Base-by-base conservation (phyloP, 2,888 invertebrate genomes). In the Caradrina kadenii region DNA sequence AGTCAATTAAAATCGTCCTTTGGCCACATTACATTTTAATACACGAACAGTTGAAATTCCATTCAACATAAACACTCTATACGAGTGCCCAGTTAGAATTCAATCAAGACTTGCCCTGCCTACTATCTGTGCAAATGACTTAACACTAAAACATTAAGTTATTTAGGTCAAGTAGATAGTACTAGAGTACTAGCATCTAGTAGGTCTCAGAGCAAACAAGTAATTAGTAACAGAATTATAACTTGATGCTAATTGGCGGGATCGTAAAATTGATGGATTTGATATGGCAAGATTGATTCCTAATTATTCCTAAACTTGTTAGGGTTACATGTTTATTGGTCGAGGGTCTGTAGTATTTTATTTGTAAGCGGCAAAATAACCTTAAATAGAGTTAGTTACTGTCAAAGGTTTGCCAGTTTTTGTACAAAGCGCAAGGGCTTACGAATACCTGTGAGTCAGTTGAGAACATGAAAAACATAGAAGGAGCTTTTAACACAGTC, bases 211-310 rank as follows among this genome's bases (percentile, higher is more conserved):
- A 76, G 85, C 86, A 88, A 88, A 88, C 87, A 89, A 82, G 86
- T 87, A 89, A 91, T 90, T 90, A 91, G 84, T 77, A 69, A 59
- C 68, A 83, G 68, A 85, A 87, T 88, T 87, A 89, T 88, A 81
- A 84, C 76, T 86, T 71, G 79, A 67, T 76, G 80, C 87, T 90
- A 91, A 91, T 90, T 89, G 87, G 81, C 50, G 55, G 49, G 58
- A 60, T 81, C 79, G 49, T 83, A 79, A 73, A 67, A 73, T 85
- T 84, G 73, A 61, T 31, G 19, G 83, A 87, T 85, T 79, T 81
- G 82, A 83, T 86, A 82, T 67, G 67, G 21, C 26, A 10, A 60
- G 54, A 80, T 76, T 80, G 58, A 75, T 42, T 42, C 42, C 42
- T 42, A 35, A 35, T 35, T 8, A 35, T 69, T 63, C 52, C 59